Evolutionary conservation across 2,113 vertebrate genomes (phyloP).

Genomic region (Podiceps cristatus): DNA sequence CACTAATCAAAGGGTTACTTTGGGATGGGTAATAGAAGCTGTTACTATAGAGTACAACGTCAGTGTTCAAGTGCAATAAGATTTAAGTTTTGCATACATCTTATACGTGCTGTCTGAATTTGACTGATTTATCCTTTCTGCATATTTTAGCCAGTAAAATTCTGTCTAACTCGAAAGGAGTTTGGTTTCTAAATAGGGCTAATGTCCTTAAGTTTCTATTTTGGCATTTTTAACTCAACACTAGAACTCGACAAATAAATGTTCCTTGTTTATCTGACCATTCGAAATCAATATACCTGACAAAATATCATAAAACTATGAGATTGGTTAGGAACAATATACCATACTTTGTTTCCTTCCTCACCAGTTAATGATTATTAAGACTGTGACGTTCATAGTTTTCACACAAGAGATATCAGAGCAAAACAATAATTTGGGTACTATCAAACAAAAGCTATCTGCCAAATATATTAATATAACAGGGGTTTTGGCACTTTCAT

Average conservation of each 20-base stretch:
- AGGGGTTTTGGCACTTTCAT: conserved; percentile 33
- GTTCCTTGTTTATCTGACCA: conserved; percentile 11
- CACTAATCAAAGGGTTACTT: conserved; percentile 47
- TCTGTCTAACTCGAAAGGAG: background rate
- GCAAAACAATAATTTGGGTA: conserved; percentile 61
- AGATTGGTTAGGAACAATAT: background rate
- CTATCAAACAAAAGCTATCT: conserved; percentile 39
- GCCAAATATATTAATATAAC: conserved; percentile 25
- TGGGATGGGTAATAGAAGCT: conserved; percentile 34
- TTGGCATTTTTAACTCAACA: background rate
- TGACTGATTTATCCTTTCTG: conserved; percentile 7
- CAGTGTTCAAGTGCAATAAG: background rate
- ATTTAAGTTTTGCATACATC: conserved; percentile 45
- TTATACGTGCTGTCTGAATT: background rate
- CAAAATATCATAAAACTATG: background rate
- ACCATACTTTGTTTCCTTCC: background rate
- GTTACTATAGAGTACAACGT: background rate
- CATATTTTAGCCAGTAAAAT: conserved; percentile 28
- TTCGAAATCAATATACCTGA: conserved; percentile 7
- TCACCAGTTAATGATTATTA: background rate
- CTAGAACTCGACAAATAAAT: background rate
- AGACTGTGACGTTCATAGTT: background rate
- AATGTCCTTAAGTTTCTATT: background rate
- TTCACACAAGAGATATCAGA: conserved; percentile 13
- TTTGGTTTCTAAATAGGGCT: background rate